A percentile compares a stretch with the other conserved stretches of the same genome.
phyloP scores from a whole-genome alignment of 2,888 invertebrate genomes.

The Molorchus minor region DNA sequence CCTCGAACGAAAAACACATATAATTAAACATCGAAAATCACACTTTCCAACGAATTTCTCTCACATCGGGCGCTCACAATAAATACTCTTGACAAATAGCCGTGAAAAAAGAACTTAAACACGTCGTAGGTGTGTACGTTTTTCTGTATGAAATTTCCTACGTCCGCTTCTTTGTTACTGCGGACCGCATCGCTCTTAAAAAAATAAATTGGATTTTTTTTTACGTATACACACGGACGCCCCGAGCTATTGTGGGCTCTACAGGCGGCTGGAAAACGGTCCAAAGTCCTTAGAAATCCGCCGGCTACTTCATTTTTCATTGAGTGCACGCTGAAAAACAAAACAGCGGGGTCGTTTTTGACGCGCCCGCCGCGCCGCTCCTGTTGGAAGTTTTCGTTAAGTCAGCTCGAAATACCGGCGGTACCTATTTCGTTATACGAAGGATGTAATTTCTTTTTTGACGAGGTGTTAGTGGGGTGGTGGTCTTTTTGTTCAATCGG shows the following conservation, averaged over 20 bases:
- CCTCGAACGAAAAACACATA: constrained; percentile 9
- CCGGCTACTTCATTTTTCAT: constrained; percentile 59
- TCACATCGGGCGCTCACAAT: constrained; percentile 19
- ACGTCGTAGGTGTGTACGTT: constrained; percentile 32
- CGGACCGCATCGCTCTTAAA: constrained; percentile 39
- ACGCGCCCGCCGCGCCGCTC: constrained; percentile 23
- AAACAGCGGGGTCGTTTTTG: constrained; percentile 43
- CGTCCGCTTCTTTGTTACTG: constrained; percentile 35
- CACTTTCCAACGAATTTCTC: constrained; percentile 27
- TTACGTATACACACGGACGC: constrained; percentile 1
- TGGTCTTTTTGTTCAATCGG: no score
- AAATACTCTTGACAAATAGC: constrained; percentile 22
- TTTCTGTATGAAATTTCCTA: constrained; percentile 20
- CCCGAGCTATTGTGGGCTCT: not conserved
- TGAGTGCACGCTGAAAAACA: constrained; percentile 52
- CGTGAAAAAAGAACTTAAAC: constrained; percentile 37
- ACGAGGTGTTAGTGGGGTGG: constrained; percentile 12
- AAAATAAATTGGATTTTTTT: constrained; percentile 61
- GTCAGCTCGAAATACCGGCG: constrained; percentile 10
- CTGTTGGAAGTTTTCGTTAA: constrained; percentile 7
- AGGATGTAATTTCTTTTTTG: constrained; percentile 20
- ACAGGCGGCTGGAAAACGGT: not conserved
- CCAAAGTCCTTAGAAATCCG: not conserved
- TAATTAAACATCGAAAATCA: constrained; percentile 28
- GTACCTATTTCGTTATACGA: not conserved